Conservation (phyloP, 2,113 vertebrate genomes). For the Pseudorasbora parva region DNA sequence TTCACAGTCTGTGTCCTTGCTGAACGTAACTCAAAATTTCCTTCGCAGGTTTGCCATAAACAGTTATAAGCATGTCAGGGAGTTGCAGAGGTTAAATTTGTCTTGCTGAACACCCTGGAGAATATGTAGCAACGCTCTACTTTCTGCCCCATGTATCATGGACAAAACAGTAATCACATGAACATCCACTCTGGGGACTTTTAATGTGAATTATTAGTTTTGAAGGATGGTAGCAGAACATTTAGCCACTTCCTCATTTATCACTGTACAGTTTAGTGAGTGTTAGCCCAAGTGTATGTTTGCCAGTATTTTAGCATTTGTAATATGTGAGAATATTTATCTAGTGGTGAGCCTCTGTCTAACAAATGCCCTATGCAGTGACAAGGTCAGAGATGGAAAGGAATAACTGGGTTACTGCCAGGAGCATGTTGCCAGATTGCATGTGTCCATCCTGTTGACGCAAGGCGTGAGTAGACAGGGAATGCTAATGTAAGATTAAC, state of each 20-base stretch:
- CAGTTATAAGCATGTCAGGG: slow-evolving; percentile 32
- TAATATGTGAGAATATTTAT: slow-evolving; percentile 36
- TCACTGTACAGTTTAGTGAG: neutral
- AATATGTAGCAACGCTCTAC: neutral
- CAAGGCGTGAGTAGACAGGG: slow-evolving; percentile 44
- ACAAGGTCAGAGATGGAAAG: slow-evolving; percentile 52
- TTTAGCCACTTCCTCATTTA: slow-evolving; percentile 17
- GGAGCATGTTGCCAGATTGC: slow-evolving; percentile 60
- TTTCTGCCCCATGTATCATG: slow-evolving; percentile 27
- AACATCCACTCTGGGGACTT: slow-evolving; percentile 9
- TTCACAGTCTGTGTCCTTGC: slow-evolving; percentile 24
- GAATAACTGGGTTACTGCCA: slow-evolving; percentile 57
- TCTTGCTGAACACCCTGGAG: slow-evolving; percentile 14
- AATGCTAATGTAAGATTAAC: slow-evolving; percentile 55
- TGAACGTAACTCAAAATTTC: slow-evolving; percentile 35
- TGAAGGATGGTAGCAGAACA: slow-evolving; percentile 25
- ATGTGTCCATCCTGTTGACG: slow-evolving; percentile 52
- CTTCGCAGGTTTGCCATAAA: slow-evolving; percentile 26
- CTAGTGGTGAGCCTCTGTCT: slow-evolving; percentile 28
- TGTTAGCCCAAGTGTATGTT: neutral
- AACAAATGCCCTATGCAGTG: slow-evolving; percentile 45
- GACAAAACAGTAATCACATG: slow-evolving; percentile 17
- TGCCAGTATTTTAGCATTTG: neutral
- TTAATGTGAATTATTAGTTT: slow-evolving; percentile 31
- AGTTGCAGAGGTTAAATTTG: slow-evolving; percentile 35